Percentiles rank a stretch among this genome's conserved stretches.
These are phyloP conservation scores for Drosophila cardini DNA, from an alignment of 1,140 invertebrate species.

Conservation along the genomic window DNA sequence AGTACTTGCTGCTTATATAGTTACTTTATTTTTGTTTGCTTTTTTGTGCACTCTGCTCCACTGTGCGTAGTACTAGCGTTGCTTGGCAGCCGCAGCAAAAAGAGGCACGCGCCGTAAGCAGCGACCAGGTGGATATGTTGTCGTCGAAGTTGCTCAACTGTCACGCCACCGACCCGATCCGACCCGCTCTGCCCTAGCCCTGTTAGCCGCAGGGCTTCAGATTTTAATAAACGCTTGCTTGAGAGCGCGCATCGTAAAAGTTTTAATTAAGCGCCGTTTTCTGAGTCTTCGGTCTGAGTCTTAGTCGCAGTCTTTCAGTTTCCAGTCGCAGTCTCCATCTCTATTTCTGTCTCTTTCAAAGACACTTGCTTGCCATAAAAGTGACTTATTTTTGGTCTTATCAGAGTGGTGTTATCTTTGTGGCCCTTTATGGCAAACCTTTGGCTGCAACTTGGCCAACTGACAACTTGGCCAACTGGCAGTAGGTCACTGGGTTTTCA, in stretches of 20 bases:
- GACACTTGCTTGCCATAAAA: constrained; percentile 60
- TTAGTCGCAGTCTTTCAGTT: too few species aligned
- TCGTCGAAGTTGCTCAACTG: constrained; percentile 19
- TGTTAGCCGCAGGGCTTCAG: constrained; percentile 56
- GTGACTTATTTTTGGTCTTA: constrained; percentile 49
- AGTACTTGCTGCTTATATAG: background rate
- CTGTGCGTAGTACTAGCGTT: constrained; percentile 20
- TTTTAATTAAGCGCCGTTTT: constrained; percentile 69
- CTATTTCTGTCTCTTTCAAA: background rate
- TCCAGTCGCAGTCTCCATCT: too few species aligned
- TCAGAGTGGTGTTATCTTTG: constrained; percentile 36
- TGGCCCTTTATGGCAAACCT: constrained; percentile 15
- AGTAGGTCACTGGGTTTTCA: constrained; percentile 81
- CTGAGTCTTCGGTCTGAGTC: too few species aligned
- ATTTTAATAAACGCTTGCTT: constrained; percentile 74
- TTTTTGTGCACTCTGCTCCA: background rate
- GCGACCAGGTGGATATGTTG: constrained; percentile 54
- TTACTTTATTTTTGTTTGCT: background rate
- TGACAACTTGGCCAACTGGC: constrained; percentile 13
- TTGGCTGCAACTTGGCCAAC: constrained; percentile 19
- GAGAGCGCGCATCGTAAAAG: constrained; percentile 58
- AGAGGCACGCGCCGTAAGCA: background rate
- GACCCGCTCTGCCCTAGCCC: constrained; percentile 24
- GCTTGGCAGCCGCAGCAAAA: constrained; percentile 3
- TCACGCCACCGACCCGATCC: constrained; percentile 21